Conservation (phyloP, 1,140 invertebrate species). For the Rhyzopertha dominica region DNA sequence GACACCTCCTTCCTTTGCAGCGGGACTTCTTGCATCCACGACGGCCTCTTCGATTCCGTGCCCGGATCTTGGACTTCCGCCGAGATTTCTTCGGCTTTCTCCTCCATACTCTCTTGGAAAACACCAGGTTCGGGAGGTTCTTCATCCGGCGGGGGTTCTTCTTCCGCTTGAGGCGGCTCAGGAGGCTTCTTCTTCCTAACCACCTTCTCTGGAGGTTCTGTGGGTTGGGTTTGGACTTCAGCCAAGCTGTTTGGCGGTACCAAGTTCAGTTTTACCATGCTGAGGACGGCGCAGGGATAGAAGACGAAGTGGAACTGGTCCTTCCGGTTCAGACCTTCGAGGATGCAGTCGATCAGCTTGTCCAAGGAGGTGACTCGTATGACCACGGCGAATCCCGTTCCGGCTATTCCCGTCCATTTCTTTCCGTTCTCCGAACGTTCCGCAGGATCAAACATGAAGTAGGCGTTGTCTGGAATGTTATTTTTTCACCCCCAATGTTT, state of each 20-base stretch:
- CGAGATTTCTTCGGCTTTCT: conserved; percentile 18
- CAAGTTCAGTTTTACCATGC: conserved; percentile 26
- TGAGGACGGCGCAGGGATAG: conserved; percentile 24
- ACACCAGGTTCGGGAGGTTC: too few species aligned
- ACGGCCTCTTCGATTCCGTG: conserved; percentile 14
- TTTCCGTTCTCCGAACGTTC: conserved; percentile 33
- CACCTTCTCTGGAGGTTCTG: background rate
- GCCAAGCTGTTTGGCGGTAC: conserved; percentile 26
- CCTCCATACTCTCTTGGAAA: too few species aligned
- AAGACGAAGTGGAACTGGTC: conserved; percentile 23
- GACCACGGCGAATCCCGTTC: conserved; percentile 22
- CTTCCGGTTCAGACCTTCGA: conserved; percentile 14
- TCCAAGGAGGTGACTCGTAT: conserved; percentile 22
- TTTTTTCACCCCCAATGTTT: background rate
- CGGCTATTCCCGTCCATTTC: conserved; percentile 24
- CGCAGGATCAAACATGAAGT: conserved; percentile 36
- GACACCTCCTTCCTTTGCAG: conserved; percentile 18
- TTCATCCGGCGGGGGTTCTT: background rate
- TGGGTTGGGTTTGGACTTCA: conserved; percentile 9
- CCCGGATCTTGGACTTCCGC: conserved; percentile 10
- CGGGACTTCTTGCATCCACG: conserved; percentile 12
- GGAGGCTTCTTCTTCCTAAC: conserved; percentile 10
- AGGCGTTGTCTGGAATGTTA: conserved; percentile 18
- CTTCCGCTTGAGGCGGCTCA: conserved; percentile 11
- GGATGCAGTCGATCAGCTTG: conserved; percentile 15